phyloP scores from a whole-genome alignment of 2,113 vertebrate species.

The Gobio gobio region DNA sequence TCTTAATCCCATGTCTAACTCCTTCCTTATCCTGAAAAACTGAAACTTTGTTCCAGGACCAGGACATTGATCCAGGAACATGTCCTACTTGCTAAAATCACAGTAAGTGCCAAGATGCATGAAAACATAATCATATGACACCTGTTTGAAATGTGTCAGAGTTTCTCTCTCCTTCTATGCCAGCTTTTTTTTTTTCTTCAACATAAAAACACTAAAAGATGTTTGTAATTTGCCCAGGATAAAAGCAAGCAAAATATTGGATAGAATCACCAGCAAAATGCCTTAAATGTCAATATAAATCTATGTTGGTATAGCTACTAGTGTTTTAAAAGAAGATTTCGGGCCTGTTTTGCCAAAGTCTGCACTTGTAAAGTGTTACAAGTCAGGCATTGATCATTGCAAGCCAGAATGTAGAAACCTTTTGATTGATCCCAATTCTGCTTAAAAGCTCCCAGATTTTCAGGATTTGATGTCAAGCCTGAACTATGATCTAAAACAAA shows the following conservation, averaged over 20 bases:
- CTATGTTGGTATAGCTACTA: conserved; percentile 47
- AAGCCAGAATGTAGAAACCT: conserved; percentile 47
- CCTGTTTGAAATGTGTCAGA: conserved; percentile 40
- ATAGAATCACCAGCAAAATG: conserved; percentile 12
- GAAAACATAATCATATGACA: conserved; percentile 18
- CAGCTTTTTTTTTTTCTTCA: not conserved
- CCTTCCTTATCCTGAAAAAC: not conserved
- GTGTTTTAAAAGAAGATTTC: conserved; percentile 45
- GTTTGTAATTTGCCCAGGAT: conserved; percentile 3
- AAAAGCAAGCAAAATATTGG: not conserved
- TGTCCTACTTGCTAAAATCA: not conserved
- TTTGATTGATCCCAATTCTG: conserved; percentile 41
- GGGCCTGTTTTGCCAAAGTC: conserved; percentile 40
- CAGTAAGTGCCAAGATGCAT: not conserved
- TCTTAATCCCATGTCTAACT: not conserved
- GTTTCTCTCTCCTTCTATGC: conserved; percentile 25
- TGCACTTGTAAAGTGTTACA: conserved; percentile 48
- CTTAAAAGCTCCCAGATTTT: conserved; percentile 38
- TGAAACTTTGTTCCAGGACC: not conserved
- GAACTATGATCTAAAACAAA: conserved; percentile 35
- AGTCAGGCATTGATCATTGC: conserved; percentile 50
- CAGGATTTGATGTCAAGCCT: conserved; percentile 45
- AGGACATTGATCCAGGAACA: conserved; percentile 27
- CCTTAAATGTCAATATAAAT: conserved; percentile 24
- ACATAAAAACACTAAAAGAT: conserved; percentile 26